Percentiles rank a stretch among this genome's conserved stretches.
These are phyloP conservation scores for Aquatica leii DNA, from an alignment of 2,888 invertebrate genomes.

Conservation along the genomic window DNA sequence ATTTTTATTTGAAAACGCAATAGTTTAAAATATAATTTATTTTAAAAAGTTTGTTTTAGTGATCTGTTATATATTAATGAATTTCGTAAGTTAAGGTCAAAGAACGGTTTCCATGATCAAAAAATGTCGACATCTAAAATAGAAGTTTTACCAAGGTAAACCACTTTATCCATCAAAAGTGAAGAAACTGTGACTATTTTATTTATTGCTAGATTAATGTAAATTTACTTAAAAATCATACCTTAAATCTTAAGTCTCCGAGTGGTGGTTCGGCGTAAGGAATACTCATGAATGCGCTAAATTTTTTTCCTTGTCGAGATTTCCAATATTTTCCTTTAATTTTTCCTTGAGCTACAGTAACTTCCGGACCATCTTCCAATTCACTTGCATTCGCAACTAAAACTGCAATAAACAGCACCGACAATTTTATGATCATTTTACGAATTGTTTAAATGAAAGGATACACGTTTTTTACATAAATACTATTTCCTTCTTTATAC, in stretches of 20 bases:
- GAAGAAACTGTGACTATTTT: too few species aligned
- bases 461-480: too few species aligned
- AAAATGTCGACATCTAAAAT: too few species aligned
- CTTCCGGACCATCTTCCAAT: constrained; percentile 16
- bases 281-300: constrained; percentile 70
- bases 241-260: constrained; percentile 70
- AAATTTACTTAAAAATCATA: constrained; percentile 56
- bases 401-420: neutral
- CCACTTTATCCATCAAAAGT: too few species aligned
- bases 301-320: constrained; percentile 65
- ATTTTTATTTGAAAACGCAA: too few species aligned
- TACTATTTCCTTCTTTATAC: neutral
- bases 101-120: too few species aligned
- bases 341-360: constrained; percentile 21
- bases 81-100: too few species aligned
- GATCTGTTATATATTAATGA: too few species aligned
- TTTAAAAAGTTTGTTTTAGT: too few species aligned
- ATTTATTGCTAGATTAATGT: too few species aligned
- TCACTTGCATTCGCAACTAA: constrained; percentile 1
- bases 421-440: neutral
- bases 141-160: too few species aligned
- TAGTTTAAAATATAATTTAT: too few species aligned
- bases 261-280: constrained; percentile 73
- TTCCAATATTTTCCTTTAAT: constrained; percentile 51
- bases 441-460: neutral